Percentiles rank a stretch among this genome's conserved stretches.
Conservation (phyloP, 2,113 vertebrate genomes). For the Piliocolobus tephrosceles region DNA sequence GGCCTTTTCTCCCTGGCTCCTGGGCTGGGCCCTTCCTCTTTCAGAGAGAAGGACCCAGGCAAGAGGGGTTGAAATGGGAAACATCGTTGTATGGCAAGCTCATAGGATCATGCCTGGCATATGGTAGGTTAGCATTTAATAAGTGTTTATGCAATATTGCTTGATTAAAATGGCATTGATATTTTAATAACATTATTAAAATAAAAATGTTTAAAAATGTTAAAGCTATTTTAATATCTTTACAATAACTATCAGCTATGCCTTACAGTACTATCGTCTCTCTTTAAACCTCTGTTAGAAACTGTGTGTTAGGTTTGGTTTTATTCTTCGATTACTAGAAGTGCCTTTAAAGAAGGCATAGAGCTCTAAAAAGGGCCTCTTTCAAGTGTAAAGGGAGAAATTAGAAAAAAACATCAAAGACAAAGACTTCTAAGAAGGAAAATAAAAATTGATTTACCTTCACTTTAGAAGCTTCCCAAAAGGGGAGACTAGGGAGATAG, state of each 20-base stretch:
- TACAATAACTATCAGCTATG: neutral
- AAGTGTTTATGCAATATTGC: neutral
- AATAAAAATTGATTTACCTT: neutral
- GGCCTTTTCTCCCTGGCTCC: neutral
- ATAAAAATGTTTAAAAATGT: neutral
- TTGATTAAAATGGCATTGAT: neutral
- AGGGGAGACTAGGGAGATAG: neutral
- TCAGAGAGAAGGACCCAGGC: neutral
- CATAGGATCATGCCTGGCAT: neutral
- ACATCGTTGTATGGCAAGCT: neutral
- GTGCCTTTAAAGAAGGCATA: neutral
- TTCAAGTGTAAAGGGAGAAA: neutral
- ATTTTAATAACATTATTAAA: neutral
- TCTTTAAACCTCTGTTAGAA: neutral
- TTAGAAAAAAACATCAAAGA: conserved; percentile 23
- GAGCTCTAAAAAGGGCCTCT: neutral
- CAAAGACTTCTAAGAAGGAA: conserved; percentile 2
- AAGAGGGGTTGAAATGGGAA: neutral
- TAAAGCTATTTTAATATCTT: neutral
- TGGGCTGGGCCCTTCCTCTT: neutral
- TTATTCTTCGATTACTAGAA: neutral
- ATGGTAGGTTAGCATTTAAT: neutral
- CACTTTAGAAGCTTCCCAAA: neutral
- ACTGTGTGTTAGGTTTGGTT: neutral
- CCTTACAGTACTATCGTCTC: neutral